These are phyloP conservation scores for Amaurobius ferox DNA, from an alignment of 2,888 invertebrate species.

Conservation along the genomic window DNA sequence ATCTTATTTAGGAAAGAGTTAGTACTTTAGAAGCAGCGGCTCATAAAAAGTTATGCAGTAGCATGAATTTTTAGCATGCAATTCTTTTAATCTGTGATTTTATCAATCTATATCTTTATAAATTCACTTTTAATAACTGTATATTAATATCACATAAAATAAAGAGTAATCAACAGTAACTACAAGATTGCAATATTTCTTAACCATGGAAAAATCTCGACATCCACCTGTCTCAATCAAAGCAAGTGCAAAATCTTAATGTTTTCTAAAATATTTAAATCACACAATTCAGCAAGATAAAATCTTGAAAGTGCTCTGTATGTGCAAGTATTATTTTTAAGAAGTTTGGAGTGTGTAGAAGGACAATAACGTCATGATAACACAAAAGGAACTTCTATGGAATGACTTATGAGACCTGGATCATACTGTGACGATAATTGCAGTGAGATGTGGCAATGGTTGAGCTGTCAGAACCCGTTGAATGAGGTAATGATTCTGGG, in stretches of 20 bases:
- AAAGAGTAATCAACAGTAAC: too few relatives aligned
- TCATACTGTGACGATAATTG: constrained; percentile 69
- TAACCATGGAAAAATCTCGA: too few relatives aligned
- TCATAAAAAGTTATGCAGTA: too few relatives aligned
- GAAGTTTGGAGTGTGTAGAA: constrained; percentile 11
- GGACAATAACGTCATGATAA: constrained; percentile 11
- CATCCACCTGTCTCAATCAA: constrained; percentile 2
- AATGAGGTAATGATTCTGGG: constrained; percentile 32
- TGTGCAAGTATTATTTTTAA: constrained; percentile 12
- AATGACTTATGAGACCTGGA: constrained; percentile 70
- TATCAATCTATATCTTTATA: too few relatives aligned
- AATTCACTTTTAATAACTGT: too few relatives aligned
- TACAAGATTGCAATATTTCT: too few relatives aligned
- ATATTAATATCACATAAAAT: too few relatives aligned
- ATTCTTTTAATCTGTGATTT: too few relatives aligned
- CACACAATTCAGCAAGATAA: background rate
- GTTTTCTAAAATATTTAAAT: background rate
- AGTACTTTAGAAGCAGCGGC: too few relatives aligned
- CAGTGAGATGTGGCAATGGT: constrained; percentile 56
- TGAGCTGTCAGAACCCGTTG: constrained; percentile 17
- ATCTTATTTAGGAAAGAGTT: too few relatives aligned
- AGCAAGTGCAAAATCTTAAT: background rate
- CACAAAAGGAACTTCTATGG: constrained; percentile 51
- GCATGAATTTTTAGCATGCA: too few relatives aligned
- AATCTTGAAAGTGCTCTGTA: background rate